Evolutionary conservation across 2,888 invertebrate genomes (phyloP).

Genomic region (Dexiosoma caninum): DNA sequence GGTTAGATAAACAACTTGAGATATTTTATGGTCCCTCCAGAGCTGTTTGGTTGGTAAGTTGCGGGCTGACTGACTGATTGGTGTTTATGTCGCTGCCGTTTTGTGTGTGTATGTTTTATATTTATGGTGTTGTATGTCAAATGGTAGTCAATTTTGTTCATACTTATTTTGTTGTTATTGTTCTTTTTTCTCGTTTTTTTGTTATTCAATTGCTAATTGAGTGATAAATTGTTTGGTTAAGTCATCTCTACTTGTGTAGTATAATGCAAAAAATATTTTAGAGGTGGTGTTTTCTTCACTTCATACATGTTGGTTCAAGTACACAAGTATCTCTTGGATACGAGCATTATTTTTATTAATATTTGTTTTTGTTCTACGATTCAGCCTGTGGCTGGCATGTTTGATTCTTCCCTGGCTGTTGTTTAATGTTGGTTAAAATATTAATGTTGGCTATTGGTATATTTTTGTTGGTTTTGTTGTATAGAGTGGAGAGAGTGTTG

Average conservation of each 20-base stretch:
- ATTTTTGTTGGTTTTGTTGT: slow-evolving; percentile 31
- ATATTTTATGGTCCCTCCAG: slow-evolving; percentile 56
- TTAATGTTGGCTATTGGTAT: slow-evolving; percentile 31
- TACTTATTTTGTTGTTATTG: slow-evolving; percentile 24
- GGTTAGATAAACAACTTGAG: slow-evolving; percentile 53
- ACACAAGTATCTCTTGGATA: slow-evolving; percentile 45
- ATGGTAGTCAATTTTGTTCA: slow-evolving; percentile 62
- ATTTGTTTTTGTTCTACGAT: background rate
- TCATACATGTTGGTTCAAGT: slow-evolving; percentile 68
- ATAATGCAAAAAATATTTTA: slow-evolving; percentile 56
- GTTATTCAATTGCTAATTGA: slow-evolving; percentile 76
- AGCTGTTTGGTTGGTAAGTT: slow-evolving; percentile 55
- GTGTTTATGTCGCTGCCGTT: slow-evolving; percentile 38
- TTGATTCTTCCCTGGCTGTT: background rate
- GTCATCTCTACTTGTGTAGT: slow-evolving; percentile 56
- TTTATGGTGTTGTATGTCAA: slow-evolving; percentile 60
- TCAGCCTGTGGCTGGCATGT: slow-evolving; percentile 14
- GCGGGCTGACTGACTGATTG: slow-evolving; percentile 31
- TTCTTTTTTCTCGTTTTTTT: slow-evolving; percentile 43
- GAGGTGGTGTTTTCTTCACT: slow-evolving; percentile 30
- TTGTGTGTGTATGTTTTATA: slow-evolving; percentile 3
- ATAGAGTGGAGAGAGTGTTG: slow-evolving; percentile 18
- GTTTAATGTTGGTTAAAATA: slow-evolving; percentile 17
- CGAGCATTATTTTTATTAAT: slow-evolving; percentile 8
- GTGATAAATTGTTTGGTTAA: slow-evolving; percentile 72